Evolutionary conservation across 2,888 invertebrate species (phyloP).

Genomic region (Lasioglossum zephyrum): DNA sequence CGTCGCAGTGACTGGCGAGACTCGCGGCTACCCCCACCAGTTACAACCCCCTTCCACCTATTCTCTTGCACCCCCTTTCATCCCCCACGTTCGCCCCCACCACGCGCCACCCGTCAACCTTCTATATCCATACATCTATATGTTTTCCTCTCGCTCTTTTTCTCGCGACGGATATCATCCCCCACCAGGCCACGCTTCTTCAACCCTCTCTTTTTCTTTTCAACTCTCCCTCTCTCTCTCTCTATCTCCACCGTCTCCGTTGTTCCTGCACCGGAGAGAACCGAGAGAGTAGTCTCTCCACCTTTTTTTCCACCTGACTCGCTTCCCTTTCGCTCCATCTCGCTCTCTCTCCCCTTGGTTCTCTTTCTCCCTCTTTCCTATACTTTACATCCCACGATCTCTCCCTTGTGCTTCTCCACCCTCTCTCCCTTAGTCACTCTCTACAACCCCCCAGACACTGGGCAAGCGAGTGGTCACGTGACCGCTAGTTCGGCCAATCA

Average conservation of each 20-base stretch:
- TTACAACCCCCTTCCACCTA: constrained; percentile 64
- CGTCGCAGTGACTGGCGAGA: constrained; percentile 84
- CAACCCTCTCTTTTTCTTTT: constrained; percentile 41
- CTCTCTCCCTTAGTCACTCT: constrained; percentile 45
- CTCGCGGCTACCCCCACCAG: constrained; percentile 75
- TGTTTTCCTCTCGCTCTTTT: constrained; percentile 57
- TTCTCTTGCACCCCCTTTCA: constrained; percentile 66
- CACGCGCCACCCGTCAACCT: constrained; percentile 32
- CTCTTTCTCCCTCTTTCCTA: constrained; percentile 17
- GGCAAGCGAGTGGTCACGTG: constrained; percentile 78
- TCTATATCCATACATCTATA: constrained; percentile 48
- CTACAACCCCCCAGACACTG: constrained; percentile 63
- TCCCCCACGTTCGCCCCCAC: constrained; percentile 48
- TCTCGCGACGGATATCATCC: constrained; percentile 45
- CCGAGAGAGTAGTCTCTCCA: constrained; percentile 18
- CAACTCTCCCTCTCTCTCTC: constrained; percentile 13
- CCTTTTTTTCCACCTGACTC: constrained; percentile 41
- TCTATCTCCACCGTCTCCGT: constrained; percentile 23
- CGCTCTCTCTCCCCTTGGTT: constrained; percentile 23
- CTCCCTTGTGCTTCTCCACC: constrained; percentile 39
- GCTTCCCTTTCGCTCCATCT: constrained; percentile 18
- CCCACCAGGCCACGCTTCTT: constrained; percentile 19
- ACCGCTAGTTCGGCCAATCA: constrained; percentile 78
- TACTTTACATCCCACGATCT: constrained; percentile 43
- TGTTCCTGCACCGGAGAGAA: constrained; percentile 23